Base-by-base conservation (phyloP, 2,113 vertebrate genomes). In the Pyxicephalus adspersus region DNA sequence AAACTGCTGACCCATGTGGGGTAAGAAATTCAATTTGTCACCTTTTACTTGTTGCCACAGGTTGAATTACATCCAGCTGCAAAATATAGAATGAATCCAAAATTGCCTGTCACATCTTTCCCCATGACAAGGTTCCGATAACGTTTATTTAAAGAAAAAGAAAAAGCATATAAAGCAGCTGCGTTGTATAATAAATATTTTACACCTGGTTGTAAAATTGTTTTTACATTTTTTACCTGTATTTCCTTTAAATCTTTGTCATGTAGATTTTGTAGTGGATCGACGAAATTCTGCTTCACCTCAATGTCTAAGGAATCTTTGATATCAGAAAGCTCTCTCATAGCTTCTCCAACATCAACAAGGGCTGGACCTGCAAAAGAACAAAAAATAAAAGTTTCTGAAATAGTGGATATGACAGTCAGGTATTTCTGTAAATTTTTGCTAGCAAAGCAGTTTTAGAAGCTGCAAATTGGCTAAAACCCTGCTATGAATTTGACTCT, bases 241-340 rank as follows among this genome's bases (percentile, higher is more conserved):
- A 99, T 98, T 91, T 99, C 98, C 89, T 95, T 96, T 58, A 99
- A 92, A 80, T 99, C 97, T 91, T 99, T 99, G 88, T 99, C 98
- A 31, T 98, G 94, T 60, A 99, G 94, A 87, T 95, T 98, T 89
- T 99, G 98, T 87, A 99, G 89, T 0, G 98, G 97, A 83, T 99
- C 98, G 26, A 99, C 95, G 85, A 99, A 99, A 88, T 98, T 99
- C 90, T 99, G 98, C 84, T 99, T 99, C 83, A 99, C 98, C 86
- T 99, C 97, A 88, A 99, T 99, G 83, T 99, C 98, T 85, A 99
- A 90, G 63, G 95, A 96, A 58, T 99, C 98, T 84, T 99, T 99
- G 29, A 99, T 97, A 84, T 99, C 98, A 0, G 94, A 96, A 20
- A 99, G 94, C 38, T 99, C 97, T 71, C 93, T 91, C 96, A 99